Base-by-base conservation (phyloP, 2,888 invertebrate species). In the Catocala nupta region DNA sequence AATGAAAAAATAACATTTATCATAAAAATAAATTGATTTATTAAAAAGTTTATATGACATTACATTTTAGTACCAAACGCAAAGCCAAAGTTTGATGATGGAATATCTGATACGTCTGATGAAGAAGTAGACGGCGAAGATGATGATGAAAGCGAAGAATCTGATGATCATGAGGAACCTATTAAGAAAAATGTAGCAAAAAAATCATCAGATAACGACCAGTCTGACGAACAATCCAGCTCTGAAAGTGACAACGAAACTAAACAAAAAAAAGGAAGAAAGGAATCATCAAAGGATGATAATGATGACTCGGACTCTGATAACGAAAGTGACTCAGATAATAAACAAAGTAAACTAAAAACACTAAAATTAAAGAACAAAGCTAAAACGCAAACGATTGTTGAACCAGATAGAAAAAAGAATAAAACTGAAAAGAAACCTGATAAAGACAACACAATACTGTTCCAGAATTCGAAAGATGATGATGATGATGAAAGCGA, bases 21-120 rank as follows among this genome's bases (percentile, higher is more conserved):
- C 25, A 25, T 3, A 25, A 3, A 25, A 25, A 25, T 3, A 4
- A 25, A 25, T n/a, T n/a, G 2, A 25, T 0, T 0, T 25, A 25
- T 3, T 25, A 3, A 25, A 3, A 25, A 25, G 25, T 25, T 16
- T 16, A 3, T 25, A 25, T 25, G 25, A 12, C 12, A 13, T 53
- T 50, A 44, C 5, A 55, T 78, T 87, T 63, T 71, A 94, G 93
- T 93, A 34, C 93, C 93, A 49, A 93, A 92, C 50, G 81, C 89
- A 3, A 90, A 90, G 72, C 87, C 87, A 5, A 89, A 90, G 68
- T 92, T 87, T 45, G 82, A 93, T 16, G 92, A 91, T 62, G 92
- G 92, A 0, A 77, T 93, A 70, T 92, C 93, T 1, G 93, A 92
- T 61, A 89, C 89, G 45, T 92, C 90, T 53, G 89, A 89, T 47